phyloP scores from a whole-genome alignment of 2,113 vertebrate genomes.

The Condylura cristata region DNA sequence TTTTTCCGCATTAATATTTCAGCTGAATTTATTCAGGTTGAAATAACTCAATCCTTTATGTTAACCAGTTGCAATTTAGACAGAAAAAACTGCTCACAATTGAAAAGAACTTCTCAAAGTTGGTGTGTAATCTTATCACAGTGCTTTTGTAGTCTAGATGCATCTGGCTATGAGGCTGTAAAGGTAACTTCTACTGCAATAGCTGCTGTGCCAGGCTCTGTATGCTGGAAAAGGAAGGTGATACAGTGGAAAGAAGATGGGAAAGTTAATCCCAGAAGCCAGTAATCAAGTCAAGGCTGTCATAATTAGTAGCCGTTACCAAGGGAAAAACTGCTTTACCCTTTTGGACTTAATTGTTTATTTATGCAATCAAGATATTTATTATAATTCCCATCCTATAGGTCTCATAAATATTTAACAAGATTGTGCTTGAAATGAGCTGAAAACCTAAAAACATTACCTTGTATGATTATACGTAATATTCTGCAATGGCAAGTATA shows the following conservation, averaged over 20 bases:
- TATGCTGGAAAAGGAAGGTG: neutral
- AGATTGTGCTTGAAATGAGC: neutral
- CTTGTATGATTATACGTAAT: neutral
- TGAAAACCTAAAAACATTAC: conserved; percentile 9
- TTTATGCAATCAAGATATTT: conserved; percentile 16
- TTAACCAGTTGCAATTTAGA: neutral
- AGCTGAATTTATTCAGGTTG: neutral
- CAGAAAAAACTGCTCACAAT: neutral
- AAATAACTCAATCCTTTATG: neutral
- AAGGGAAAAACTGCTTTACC: neutral
- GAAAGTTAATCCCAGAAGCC: neutral
- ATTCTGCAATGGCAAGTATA: neutral
- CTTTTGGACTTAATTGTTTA: neutral
- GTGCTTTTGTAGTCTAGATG: neutral
- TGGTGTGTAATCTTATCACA: neutral
- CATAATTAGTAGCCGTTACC: neutral
- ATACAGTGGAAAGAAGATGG: neutral
- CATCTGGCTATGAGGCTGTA: neutral
- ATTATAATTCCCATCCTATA: neutral
- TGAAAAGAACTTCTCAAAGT: conserved; percentile 26
- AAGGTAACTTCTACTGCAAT: neutral
- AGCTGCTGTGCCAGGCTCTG: neutral
- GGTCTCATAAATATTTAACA: neutral
- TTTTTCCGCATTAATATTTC: conserved; percentile 20
- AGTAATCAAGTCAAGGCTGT: neutral